A percentile compares a stretch with the other conserved stretches of the same genome.
phyloP scores from a whole-genome alignment of 2,113 vertebrate genomes.

The Saguinus midas region DNA sequence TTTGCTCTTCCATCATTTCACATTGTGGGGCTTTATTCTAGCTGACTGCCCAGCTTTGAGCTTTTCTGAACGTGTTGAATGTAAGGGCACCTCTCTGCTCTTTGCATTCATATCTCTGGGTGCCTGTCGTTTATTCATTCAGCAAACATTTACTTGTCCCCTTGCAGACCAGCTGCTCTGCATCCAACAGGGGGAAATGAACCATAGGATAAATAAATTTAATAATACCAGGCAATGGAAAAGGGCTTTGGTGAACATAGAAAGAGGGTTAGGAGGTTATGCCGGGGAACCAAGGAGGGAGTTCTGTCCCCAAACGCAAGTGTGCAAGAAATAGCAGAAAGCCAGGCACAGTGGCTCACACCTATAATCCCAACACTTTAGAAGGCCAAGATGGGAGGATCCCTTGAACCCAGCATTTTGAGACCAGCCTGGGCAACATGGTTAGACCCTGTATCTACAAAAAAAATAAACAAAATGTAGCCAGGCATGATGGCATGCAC shows the following conservation, averaged over 20 bases:
- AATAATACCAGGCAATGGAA: not conserved
- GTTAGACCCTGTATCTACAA: too few species aligned
- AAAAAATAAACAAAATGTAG: too few species aligned
- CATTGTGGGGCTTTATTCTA: not conserved
- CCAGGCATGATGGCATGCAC: too few species aligned
- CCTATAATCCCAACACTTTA: too few species aligned
- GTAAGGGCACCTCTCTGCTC: not conserved
- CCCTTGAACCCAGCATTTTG: too few species aligned
- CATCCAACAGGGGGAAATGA: slow-evolving; percentile 17
- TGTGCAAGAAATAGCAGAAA: not conserved
- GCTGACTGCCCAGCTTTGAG: not conserved
- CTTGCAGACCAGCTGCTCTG: not conserved
- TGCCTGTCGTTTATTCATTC: not conserved
- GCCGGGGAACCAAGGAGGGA: not conserved
- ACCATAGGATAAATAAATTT: not conserved
- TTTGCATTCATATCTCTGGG: not conserved
- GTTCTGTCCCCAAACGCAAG: not conserved
- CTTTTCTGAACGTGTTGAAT: not conserved
- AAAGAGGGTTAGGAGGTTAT: not conserved
- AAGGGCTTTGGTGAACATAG: not conserved
- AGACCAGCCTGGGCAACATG: too few species aligned
- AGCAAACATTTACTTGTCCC: slow-evolving; percentile 10
- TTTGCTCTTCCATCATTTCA: not conserved
- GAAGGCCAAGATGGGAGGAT: too few species aligned
- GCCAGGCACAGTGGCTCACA: too few species aligned